Evolutionary conservation across 1,140 invertebrate species (phyloP), one percentile per base, ranked within the genome.

Genomic region (Brachionus rotundiformis): DNA sequence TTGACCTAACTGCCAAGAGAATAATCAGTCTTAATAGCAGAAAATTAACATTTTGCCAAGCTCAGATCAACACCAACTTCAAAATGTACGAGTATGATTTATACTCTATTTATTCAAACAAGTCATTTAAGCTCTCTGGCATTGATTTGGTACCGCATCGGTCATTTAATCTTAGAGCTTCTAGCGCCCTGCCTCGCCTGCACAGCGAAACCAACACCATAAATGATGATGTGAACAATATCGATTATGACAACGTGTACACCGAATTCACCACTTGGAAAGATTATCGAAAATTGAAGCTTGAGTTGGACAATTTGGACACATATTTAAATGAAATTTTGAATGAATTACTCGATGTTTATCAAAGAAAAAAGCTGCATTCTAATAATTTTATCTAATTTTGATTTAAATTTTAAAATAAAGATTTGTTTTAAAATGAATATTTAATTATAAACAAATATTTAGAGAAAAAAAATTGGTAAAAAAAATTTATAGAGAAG

Each of bases 271-370:
- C 63, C 16, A 68, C 63, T 16, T 68, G 63, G 63, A 68, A 68
- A 8, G 63, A 68, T 16, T 68, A 68, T 68, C 29, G 63, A 33
- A 68, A 68, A 31, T n/a, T 68, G 1, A 68, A 33, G 16, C 31
- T 68, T 5, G 63, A 68, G 16, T 23, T 68, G 31, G 63, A 68
- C 16, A 19, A 36, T 68, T 36, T 68, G 16, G 31, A 68, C 19
- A 33, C 63, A 33, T 36, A 36, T 68, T 36, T 68, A 68, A 68
- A 68, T 33, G 63, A 68, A 16, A 68, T 68, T 36, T 36, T 68
- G 6, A 68, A 68, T 68, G 63, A 68, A 36, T 68, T 68, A 16
- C 63, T 68, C 8, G 63, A 68, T 68, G 63, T 68, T 68, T 68
- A 68, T 36, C 63, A 68, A 36, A 68, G 63, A 68, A 68, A 68